A percentile compares a stretch with the other conserved stretches of the same genome.
Evolutionary conservation across 2,113 vertebrate genomes (phyloP).

Genomic region (Pluvianellus socialis): DNA sequence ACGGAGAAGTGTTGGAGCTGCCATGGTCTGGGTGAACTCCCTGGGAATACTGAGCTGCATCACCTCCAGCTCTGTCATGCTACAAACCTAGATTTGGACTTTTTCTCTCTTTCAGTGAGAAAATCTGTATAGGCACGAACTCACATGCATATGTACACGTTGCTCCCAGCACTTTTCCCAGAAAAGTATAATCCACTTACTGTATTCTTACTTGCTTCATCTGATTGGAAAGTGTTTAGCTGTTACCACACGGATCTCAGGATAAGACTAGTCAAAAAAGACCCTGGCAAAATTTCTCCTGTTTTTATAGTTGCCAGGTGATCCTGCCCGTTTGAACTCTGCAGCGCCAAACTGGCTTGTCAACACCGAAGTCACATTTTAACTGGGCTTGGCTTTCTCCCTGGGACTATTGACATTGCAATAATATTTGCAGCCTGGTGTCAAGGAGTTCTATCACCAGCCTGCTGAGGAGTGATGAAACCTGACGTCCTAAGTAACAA

Average conservation of each 20-base stretch:
- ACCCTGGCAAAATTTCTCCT: conserved; percentile 12
- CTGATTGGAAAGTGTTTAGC: neutral
- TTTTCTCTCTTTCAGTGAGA: neutral
- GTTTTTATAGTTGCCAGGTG: conserved; percentile 41
- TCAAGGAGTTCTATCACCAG: conserved; percentile 53
- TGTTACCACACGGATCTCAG: neutral
- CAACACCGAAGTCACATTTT: conserved; percentile 51
- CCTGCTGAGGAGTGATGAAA: conserved; percentile 16
- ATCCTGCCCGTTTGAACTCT: conserved; percentile 6
- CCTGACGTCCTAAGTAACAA: conserved; percentile 51
- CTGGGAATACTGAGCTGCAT: neutral
- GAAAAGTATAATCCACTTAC: conserved; percentile 1
- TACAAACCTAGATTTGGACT: neutral
- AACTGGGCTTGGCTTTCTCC: conserved; percentile 7
- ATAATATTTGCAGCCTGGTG: conserved; percentile 49
- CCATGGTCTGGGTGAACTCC: neutral
- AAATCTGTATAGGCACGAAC: neutral
- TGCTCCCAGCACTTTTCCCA: neutral
- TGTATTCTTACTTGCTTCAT: neutral
- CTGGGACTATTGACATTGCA: conserved; percentile 39
- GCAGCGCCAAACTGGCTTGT: conserved; percentile 23
- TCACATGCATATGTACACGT: neutral
- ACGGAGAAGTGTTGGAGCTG: neutral
- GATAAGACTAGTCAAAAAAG: conserved; percentile 2
- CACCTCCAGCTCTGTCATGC: neutral